phyloP scores from a whole-genome alignment of 1,140 invertebrate genomes.

The Mylabris phalerata region DNA sequence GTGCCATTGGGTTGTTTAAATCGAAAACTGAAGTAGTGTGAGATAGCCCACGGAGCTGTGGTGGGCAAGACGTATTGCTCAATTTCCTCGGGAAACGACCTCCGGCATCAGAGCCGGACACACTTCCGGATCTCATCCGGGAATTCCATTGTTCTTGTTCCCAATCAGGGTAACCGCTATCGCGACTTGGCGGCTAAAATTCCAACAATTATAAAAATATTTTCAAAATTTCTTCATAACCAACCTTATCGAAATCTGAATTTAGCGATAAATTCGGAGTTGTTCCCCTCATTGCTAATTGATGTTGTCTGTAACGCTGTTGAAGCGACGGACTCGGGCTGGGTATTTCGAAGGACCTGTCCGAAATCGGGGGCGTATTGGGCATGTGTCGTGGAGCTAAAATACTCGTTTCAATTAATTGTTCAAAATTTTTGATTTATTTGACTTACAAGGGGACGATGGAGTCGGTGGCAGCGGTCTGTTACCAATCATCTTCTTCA shows the following conservation, averaged over 20 bases:
- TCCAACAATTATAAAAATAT: neutral
- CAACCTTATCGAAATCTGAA: conserved; percentile 32
- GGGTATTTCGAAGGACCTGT: conserved; percentile 24
- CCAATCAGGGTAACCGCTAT: conserved; percentile 44
- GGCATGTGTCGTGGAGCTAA: conserved; percentile 26
- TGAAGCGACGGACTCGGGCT: conserved; percentile 46
- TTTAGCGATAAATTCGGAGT: conserved; percentile 36
- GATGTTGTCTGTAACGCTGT: conserved; percentile 59
- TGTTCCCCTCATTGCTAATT: conserved; percentile 48
- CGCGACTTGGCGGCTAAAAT: conserved; percentile 38
- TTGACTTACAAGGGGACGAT: conserved; percentile 23
- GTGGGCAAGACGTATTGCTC: conserved; percentile 33
- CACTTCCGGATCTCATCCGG: conserved; percentile 46
- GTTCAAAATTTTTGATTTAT: neutral
- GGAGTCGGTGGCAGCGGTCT: conserved; percentile 40
- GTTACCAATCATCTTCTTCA: conserved; percentile 35
- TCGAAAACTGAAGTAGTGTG: conserved; percentile 50
- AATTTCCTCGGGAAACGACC: conserved; percentile 31
- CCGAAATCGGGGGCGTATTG: conserved; percentile 15
- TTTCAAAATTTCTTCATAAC: neutral
- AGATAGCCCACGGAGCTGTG: conserved; percentile 24
- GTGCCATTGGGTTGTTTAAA: conserved; percentile 41
- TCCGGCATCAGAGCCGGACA: conserved; percentile 41
- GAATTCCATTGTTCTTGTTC: conserved; percentile 37
- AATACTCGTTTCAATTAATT: neutral